Evolutionary conservation across 1,140 invertebrate species (phyloP), one percentile per base, ranked within the genome.

Genomic region (Triops cancriformis): DNA sequence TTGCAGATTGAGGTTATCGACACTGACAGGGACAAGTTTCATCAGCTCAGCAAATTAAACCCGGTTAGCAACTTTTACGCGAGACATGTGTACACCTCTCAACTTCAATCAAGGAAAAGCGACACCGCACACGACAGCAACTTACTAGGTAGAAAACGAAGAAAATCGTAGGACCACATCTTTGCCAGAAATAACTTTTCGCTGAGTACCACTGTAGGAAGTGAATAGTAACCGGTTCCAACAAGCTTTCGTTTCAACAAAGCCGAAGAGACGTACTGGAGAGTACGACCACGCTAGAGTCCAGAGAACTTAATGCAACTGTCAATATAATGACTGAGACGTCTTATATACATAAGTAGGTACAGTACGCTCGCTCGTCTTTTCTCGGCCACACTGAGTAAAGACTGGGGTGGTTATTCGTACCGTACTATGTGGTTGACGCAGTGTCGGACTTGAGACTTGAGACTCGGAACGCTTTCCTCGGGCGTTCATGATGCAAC

Each of bases 121-220:
- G 14, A 64, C 14, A 9, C 23, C 14, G 0, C 23, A 4, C 18
- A 64, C 10, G 14, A 7, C 0, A 64, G 31, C 31, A 64, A 64
- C 51, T 64, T 64, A 64, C 51, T 64, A 23, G 51, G 51, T 64
- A 64, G 18, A 64, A 64, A 64, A 18, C 51, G 51, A 64, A 64
- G 51, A 64, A 64, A 64, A 64, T 64, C n/a, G 14, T 64, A 64
- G 10, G 51, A 64, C 51, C 51, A 64, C 51, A 64, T 64, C 18
- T 23, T 64, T 1, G 31, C 31, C 31, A 2, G 7, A 37, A 18
- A 23, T 18, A 64, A 23, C 14, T n/a, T n/a, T 18, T 64, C 18
- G 23, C 23, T 64, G 10, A 12, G 23, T 11, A 14, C 10, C 14
- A 64, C 23, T 64, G 51, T 64, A 23, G 0, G 51, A 64, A 64